Conservation (phyloP, 2,888 invertebrate genomes). For the Drosophila sordidula region DNA sequence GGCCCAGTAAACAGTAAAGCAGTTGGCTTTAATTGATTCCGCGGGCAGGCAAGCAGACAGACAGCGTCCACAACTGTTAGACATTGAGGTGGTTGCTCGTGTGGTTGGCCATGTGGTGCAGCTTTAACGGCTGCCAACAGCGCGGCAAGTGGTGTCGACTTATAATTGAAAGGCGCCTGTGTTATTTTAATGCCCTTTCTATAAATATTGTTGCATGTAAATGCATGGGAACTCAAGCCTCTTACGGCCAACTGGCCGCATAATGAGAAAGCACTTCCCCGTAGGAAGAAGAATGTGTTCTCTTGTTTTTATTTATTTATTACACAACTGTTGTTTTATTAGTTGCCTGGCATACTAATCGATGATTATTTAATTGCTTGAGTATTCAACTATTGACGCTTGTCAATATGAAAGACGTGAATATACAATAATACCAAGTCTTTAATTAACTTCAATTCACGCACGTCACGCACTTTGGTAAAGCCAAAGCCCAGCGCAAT, state of each 20-base stretch:
- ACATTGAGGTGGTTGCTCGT: constrained; percentile 15
- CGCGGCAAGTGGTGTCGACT: constrained; percentile 29
- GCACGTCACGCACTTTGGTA: constrained; percentile 63
- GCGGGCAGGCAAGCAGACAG: constrained; percentile 13
- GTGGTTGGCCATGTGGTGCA: constrained; percentile 35
- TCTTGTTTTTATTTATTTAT: background rate
- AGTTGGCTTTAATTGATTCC: constrained; percentile 74
- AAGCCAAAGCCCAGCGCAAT: constrained; percentile 30
- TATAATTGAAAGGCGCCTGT: constrained; percentile 41
- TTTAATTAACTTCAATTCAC: constrained; percentile 55
- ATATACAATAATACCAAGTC: constrained; percentile 8
- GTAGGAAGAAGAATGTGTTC: constrained; percentile 1
- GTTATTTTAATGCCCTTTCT: constrained; percentile 33
- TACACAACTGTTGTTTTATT: constrained; percentile 8
- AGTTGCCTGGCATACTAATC: constrained; percentile 24
- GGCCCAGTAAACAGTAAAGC: constrained; percentile 73
- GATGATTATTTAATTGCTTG: constrained; percentile 17
- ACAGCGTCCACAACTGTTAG: background rate
- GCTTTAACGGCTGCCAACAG: constrained; percentile 27
- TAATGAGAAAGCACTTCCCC: background rate
- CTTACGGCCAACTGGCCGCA: constrained; percentile 2
- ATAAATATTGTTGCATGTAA: constrained; percentile 9
- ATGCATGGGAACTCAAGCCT: constrained; percentile 12
- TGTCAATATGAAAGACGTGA: constrained; percentile 10
- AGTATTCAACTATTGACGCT: constrained; percentile 1